Evolutionary conservation across 2,888 invertebrate species (phyloP), one percentile per base, ranked within the genome.

Genomic region (Acleris laterana): DNA sequence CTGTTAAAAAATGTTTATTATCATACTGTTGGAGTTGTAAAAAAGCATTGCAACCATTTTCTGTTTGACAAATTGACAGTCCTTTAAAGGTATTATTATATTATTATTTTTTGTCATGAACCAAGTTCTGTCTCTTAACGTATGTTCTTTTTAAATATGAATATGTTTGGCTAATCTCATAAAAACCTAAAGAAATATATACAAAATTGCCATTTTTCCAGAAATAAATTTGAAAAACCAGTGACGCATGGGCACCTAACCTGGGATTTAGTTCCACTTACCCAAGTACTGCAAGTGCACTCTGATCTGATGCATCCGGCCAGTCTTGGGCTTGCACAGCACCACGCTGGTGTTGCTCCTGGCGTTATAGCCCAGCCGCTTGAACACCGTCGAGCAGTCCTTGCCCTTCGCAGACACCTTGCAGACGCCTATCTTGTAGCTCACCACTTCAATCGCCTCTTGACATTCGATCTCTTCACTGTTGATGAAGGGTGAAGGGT

Each of bases 241-340:
- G 13, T 11, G 1, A 38, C 13, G 13, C 38, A 3, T 13, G 1
- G 32, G 9, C 32, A 46, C 46, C 28, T 19, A 2, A 50, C 22
- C 13, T 22, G 28, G n/a, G 32, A 20, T 50, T 44, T 20, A 38
- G 6, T 62, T 57, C 25, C 9, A 71, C 90, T 88, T 84, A 98
- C 98, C 99, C 79, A 99, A 94, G 89, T 97, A 99, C 90, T 99
- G 99, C 70, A 99, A 94, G 89, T 99, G 99, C 38, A 99, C 99
- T 71, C 99, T 95, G 76, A 99, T 99, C 93, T 99, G 99, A 88
- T 99, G 99, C 96, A 99, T 99, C 70, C 99, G 94, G 2, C 99
- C 99, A 1, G 99, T 99, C 81, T 97, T 96, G 1, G 99, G 99
- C 81, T 96, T 96, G 93, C 99, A 99, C 44, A 97, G 94, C 9